Conservation (phyloP, 1,140 invertebrate genomes). For the Mercenaria mercenaria region DNA sequence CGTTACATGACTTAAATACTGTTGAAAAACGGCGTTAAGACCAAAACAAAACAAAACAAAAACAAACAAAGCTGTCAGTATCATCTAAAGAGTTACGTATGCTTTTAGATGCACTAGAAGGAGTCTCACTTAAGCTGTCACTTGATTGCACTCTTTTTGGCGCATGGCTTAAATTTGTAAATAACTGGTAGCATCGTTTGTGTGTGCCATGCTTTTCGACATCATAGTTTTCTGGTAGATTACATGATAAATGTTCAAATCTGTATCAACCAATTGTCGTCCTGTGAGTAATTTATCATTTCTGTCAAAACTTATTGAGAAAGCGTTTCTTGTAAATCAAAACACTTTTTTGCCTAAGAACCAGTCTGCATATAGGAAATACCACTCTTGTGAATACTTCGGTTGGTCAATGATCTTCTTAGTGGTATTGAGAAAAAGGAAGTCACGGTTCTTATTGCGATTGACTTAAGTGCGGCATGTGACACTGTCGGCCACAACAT, state of each 20-base stretch:
- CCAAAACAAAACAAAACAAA: too few species aligned
- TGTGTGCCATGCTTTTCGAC: constrained; percentile 36
- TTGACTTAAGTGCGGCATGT: too few species aligned
- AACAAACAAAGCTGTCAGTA: background rate
- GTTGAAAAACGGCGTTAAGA: too few species aligned
- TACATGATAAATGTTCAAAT: constrained; percentile 28
- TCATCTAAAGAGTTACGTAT: background rate
- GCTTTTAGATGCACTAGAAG: background rate
- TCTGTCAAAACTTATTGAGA: constrained; percentile 18
- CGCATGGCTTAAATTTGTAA: too few species aligned
- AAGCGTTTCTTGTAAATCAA: constrained; percentile 20
- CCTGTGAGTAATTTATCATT: constrained; percentile 1
- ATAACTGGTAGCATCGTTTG: constrained; percentile 30
- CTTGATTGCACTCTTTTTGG: background rate
- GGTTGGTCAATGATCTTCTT: too few species aligned
- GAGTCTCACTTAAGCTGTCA: background rate
- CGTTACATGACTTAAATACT: too few species aligned
- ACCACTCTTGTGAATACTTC: too few species aligned
- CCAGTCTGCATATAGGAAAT: too few species aligned
- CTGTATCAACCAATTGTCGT: background rate
- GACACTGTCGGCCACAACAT: background rate
- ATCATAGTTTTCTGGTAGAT: constrained; percentile 51
- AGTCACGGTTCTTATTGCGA: too few species aligned
- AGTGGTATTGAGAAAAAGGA: too few species aligned
- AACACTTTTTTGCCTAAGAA: too few species aligned